Evolutionary conservation across 2,888 invertebrate species (phyloP), one percentile per base, ranked within the genome.

Genomic region (Trichacis sp.): DNA sequence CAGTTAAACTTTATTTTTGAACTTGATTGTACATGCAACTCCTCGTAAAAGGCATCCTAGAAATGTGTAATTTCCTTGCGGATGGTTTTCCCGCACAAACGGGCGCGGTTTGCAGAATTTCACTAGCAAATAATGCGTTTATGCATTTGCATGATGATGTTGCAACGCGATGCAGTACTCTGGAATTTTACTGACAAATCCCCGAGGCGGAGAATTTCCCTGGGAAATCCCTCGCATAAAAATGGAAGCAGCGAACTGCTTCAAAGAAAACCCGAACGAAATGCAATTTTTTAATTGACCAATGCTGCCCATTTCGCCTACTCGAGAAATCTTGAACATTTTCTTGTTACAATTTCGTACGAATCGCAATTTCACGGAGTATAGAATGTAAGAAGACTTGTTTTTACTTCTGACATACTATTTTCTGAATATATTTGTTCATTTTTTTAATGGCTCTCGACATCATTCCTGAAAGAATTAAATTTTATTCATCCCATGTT

Each of bases 101-200:
- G 59, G 49, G 14, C 55, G 58, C 58, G 48, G 56, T 59, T 43
- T 15, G 56, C 59, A 42, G 63, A 61, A 70, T 68, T 68, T 19
- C 67, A 71, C 60, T 71, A 70, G 68, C 73, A 73, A 75, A 74
- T 77, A 76, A 77, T 75, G 77, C 71, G 73, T 76, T 76, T 73
- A 74, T 71, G 77, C 77, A 73, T 77, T 75, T 75, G 72, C 72
- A 67, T 69, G 70, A 70, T 72, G 72, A 68, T 70, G 68, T 70
- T 64, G 64, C 61, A 69, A 70, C 64, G 55, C 63, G 59, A 70
- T 62, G 57, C 64, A 64, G 36, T 38, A 30, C 50, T 49, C 57
- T 48, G 46, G 47, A 57, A 54, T 50, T 50, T 55, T 14, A 30
- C 38, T 46, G 15, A 14, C 19, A 53, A 49, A 56, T 57, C 48